Percentiles rank a stretch among this genome's conserved stretches.
These are phyloP conservation scores for Esox lucius DNA, from an alignment of 2,797 vertebrate species.

Conservation along the genomic window DNA sequence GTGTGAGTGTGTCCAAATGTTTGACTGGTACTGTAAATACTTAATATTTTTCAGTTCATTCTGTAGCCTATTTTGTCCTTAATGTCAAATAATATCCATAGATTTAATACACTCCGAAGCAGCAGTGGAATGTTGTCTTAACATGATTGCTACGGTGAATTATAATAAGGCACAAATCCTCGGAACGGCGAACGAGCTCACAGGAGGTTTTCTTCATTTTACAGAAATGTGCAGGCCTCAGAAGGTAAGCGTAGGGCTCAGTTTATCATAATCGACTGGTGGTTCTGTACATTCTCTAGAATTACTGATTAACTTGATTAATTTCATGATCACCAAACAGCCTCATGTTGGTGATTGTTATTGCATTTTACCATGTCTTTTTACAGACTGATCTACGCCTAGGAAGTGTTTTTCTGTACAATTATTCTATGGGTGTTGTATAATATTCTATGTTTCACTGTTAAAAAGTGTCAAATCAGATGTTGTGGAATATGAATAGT, in stretches of 20 bases:
- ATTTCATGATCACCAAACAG: slow-evolving; percentile 29
- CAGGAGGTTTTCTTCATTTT: slow-evolving; percentile 47
- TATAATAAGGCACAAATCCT: slow-evolving; percentile 72
- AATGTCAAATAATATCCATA: slow-evolving; percentile 70
- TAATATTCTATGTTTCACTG: no score
- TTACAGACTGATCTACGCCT: not conserved
- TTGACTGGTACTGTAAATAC: no score
- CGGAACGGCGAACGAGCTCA: slow-evolving; percentile 55
- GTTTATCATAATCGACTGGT: slow-evolving; percentile 24
- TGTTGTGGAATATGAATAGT: no score
- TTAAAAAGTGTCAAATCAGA: no score
- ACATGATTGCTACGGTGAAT: slow-evolving; percentile 71
- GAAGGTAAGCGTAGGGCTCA: slow-evolving; percentile 16
- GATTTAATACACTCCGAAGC: slow-evolving; percentile 72
- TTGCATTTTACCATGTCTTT: not conserved
- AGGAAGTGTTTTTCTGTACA: not conserved
- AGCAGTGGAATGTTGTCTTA: slow-evolving; percentile 61
- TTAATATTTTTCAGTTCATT: slow-evolving; percentile 14
- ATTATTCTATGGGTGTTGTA: no score
- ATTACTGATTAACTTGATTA: slow-evolving; percentile 8
- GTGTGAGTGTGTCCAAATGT: no score
- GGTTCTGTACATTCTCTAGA: slow-evolving; percentile 13
- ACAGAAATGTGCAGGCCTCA: slow-evolving; percentile 32
- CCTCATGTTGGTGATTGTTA: not conserved
- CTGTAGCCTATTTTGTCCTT: slow-evolving; percentile 61